Conservation (phyloP, 2,797 vertebrate genomes). For the Leptodactylus fallax region DNA sequence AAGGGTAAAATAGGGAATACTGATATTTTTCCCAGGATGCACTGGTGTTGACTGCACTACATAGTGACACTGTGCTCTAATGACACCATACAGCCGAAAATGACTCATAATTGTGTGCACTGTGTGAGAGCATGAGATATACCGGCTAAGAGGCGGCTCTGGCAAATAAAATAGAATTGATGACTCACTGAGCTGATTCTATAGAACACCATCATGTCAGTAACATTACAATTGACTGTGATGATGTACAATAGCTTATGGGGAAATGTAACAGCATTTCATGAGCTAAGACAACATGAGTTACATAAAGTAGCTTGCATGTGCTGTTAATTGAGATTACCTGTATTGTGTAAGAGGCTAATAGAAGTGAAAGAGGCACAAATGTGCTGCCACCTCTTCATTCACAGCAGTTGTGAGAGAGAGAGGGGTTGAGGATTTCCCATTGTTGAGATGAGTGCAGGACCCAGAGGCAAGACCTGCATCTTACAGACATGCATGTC, state of each 20-base stretch:
- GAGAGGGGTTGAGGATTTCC: too few relatives aligned
- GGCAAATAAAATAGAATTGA: slow-evolving; percentile 16
- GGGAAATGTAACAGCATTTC: neutral
- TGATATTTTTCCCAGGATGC: neutral
- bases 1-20: neutral
- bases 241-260: neutral
- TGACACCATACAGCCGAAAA: neutral
- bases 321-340: too few relatives aligned
- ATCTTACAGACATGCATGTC: too few relatives aligned
- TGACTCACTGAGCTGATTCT: slow-evolving; percentile 19
- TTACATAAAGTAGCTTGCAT: too few relatives aligned
- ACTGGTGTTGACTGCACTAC: neutral
- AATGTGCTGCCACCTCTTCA: too few relatives aligned
- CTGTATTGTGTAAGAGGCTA: too few relatives aligned
- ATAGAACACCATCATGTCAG: slow-evolving; percentile 21
- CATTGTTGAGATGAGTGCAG: too few relatives aligned
- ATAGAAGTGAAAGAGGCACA: too few relatives aligned
- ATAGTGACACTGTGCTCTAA: neutral
- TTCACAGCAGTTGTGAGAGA: too few relatives aligned
- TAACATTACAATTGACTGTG: neutral
- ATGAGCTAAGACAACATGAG: too few relatives aligned
- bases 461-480: too few relatives aligned
- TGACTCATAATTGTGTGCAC: slow-evolving; percentile 29
- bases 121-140: neutral
- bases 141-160: slow-evolving; percentile 1